These are phyloP conservation scores for Lumbricus terrestris DNA, from an alignment of 2,888 invertebrate species.

Conservation along the genomic window DNA sequence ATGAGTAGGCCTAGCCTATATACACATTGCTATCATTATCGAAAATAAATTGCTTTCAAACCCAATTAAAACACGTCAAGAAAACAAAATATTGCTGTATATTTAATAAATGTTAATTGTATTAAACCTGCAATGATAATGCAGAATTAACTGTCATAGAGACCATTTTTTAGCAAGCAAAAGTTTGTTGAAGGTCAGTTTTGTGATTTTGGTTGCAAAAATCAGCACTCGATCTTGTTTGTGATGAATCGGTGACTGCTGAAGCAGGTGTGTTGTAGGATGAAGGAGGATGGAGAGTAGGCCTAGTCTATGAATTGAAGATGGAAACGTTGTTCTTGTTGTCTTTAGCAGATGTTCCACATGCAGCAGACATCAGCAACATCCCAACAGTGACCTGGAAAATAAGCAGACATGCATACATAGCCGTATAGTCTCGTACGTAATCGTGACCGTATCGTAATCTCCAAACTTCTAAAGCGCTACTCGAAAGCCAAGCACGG, in stretches of 20 bases:
- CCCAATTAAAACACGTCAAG: neutral
- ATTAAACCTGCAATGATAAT: neutral
- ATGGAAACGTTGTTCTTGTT: neutral
- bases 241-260: neutral
- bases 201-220: neutral
- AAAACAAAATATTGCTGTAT: neutral
- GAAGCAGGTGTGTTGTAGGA: neutral
- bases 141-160: neutral
- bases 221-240: neutral
- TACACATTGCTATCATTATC: neutral
- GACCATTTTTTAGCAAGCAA: no score
- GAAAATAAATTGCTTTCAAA: neutral
- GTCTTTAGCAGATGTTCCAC: constrained; percentile 35
- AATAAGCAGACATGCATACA: neutral
- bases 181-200: neutral
- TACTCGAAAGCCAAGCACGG: no score
- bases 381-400: constrained; percentile 33
- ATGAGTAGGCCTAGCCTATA: no score
- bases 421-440: no score
- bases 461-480: no score
- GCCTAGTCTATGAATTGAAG: neutral
- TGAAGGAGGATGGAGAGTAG: neutral
- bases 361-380: constrained; percentile 34
- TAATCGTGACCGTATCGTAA: no score
- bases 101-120: neutral